These are phyloP conservation scores for Oreochromis mossambicus DNA, from an alignment of 2,797 vertebrate genomes.

Conservation along the genomic window DNA sequence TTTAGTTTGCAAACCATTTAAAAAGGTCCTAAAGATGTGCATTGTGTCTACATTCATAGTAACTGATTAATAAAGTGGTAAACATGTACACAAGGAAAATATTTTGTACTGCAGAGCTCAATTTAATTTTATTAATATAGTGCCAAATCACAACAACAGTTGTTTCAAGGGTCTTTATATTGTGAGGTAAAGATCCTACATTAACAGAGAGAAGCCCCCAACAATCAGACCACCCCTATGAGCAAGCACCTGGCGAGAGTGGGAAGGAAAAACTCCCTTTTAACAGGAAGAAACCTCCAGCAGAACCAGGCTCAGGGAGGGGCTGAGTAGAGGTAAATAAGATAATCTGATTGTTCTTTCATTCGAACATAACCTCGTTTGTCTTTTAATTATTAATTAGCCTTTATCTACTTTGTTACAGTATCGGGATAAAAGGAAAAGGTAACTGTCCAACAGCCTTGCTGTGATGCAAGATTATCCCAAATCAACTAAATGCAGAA, in stretches of 20 bases:
- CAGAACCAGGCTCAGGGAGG: not conserved
- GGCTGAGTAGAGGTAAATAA: not conserved
- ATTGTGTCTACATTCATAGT: not conserved
- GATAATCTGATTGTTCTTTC: not conserved
- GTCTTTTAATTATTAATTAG: not conserved
- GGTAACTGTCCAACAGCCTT: not conserved
- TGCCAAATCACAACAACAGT: fast-evolving
- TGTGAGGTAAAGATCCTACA: fast-evolving
- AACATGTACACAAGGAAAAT: not conserved
- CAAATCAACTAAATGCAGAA: not conserved
- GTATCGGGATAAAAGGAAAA: not conserved
- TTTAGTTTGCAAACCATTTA: fast-evolving
- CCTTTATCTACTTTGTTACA: not conserved
- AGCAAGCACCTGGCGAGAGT: fast-evolving
- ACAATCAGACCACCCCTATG: not conserved
- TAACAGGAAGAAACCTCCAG: not conserved
- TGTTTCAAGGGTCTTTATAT: not conserved
- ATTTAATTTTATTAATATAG: not conserved
- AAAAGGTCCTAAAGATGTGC: fast-evolving
- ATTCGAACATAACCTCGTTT: not conserved
- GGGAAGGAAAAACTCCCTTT: not conserved
- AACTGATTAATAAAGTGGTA: not conserved
- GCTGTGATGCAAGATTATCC: not conserved
- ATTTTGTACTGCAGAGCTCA: not conserved
- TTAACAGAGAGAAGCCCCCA: not conserved